Evolutionary conservation across 1,140 invertebrate species (phyloP), one percentile per base, ranked within the genome.

Genomic region (Aphis craccivora): DNA sequence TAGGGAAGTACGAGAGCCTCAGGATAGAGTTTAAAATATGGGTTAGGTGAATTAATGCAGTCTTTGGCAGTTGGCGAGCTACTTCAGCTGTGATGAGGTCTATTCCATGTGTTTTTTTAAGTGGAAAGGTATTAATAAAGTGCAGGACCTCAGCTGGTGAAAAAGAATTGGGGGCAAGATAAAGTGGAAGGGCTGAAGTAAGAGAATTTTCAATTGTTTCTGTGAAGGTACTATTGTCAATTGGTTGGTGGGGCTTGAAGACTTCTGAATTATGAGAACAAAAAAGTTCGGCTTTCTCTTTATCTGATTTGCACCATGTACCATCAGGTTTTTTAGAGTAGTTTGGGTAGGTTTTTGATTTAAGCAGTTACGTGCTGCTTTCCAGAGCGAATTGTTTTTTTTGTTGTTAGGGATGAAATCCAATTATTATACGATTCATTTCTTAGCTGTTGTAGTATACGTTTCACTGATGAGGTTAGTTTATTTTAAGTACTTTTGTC

Each of bases 11-110:
- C 2, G 45, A 67, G 0, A 86, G 23, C 3, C 90, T 40, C 9
- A 94, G 30, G 23, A 93, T n/a, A 7, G 93, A 67, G 25, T 94
- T 93, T 0, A 93, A 93, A 23, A 94, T 67, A 37, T 37, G 40
- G 0, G 93, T 67, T 23, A 20, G 23, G 88, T 14, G 9, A 93
- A 30, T 37, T 48, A 93, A 91, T 2, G 81, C 91, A 60, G 89
- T 90, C 9, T 30, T 88, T 86, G 40, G 91, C 43, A 55, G 86
- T 48, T 37, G 37, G 30, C 14, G 53, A 48, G 45, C 45, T 0
- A 55, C n/a, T 43, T 60, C 9, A 11, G 81, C 94, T 22, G 60
- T 94, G 30, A 94, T 94, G 8, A 88, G 3, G 35, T 94, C 87
- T 25, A 51, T 51, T 7, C 94, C 94, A 20, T 91, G 86, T 9